Evolutionary conservation across 2,113 vertebrate genomes (phyloP).

Genomic region (Phaethon lepturus): DNA sequence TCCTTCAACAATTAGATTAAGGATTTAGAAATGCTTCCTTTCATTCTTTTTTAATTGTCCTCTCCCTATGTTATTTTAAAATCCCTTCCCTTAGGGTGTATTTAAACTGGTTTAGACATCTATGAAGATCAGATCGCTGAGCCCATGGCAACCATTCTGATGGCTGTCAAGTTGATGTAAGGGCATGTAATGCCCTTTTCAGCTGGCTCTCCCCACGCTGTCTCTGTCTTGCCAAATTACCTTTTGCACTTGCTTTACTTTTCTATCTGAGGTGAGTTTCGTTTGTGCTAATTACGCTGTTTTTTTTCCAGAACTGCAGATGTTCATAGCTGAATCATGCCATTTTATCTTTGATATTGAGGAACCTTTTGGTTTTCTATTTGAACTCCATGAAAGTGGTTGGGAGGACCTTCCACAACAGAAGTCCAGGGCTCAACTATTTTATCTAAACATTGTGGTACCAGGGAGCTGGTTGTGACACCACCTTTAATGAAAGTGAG

Average conservation of each 20-base stretch:
- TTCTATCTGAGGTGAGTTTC: background rate
- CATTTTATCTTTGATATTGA: background rate
- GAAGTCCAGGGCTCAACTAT: background rate
- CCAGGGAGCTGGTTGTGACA: background rate
- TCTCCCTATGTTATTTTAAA: background rate
- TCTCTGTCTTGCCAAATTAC: background rate
- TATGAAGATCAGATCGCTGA: background rate
- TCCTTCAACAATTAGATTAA: background rate
- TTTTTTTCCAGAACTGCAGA: background rate
- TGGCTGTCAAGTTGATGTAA: background rate
- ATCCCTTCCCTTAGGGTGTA: background rate
- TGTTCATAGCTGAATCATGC: background rate
- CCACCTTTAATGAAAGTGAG: background rate
- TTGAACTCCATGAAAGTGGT: background rate
- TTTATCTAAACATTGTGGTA: background rate
- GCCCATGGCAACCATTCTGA: background rate
- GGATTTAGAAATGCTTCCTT: background rate
- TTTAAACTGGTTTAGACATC: background rate
- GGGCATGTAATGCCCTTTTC: background rate
- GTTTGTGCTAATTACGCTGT: background rate
- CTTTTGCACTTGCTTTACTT: background rate
- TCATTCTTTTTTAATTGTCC: background rate
- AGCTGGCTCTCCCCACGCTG: background rate
- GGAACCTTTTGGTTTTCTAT: background rate
- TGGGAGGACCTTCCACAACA: background rate